These are phyloP conservation scores for Ceraclea dissimilis DNA, from an alignment of 2,888 invertebrate species.

Conservation along the genomic window DNA sequence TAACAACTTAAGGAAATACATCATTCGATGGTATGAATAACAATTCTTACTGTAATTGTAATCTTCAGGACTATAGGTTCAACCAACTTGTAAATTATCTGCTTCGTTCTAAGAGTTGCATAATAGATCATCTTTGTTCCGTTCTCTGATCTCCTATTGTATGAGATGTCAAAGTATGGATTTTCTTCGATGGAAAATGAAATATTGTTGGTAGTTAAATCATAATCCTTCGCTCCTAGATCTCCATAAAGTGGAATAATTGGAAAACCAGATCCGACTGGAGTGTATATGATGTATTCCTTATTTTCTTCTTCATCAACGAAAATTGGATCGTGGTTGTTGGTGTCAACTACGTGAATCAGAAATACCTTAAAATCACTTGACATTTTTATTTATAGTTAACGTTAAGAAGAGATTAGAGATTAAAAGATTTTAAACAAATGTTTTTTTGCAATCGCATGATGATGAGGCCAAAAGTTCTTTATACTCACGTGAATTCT, in stretches of 20 bases:
- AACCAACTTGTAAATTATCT: neutral
- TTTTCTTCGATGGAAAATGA: neutral
- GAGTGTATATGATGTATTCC: constrained; percentile 41
- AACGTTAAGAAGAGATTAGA: too few relatives aligned
- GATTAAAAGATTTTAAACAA: too few relatives aligned
- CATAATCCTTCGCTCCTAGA: constrained; percentile 44
- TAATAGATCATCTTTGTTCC: neutral
- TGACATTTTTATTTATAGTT: too few relatives aligned
- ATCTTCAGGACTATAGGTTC: neutral
- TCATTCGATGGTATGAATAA: too few relatives aligned
- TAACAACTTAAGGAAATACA: too few relatives aligned
- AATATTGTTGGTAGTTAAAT: constrained; percentile 37
- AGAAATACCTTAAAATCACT: neutral
- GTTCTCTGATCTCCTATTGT: neutral
- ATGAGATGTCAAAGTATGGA: neutral
- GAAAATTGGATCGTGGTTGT: constrained; percentile 44
- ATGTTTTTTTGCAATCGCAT: too few relatives aligned
- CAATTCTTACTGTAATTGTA: neutral
- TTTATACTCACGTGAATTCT: neutral
- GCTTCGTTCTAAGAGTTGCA: neutral
- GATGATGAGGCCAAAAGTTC: too few relatives aligned
- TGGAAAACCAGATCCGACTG: constrained; percentile 34
- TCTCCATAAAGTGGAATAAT: constrained; percentile 40
- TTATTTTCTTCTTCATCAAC: constrained; percentile 33
- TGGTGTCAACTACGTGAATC: constrained; percentile 40